Evolutionary conservation across 1,140 invertebrate genomes (phyloP).

Genomic region (Plectrocnemia conspersa): DNA sequence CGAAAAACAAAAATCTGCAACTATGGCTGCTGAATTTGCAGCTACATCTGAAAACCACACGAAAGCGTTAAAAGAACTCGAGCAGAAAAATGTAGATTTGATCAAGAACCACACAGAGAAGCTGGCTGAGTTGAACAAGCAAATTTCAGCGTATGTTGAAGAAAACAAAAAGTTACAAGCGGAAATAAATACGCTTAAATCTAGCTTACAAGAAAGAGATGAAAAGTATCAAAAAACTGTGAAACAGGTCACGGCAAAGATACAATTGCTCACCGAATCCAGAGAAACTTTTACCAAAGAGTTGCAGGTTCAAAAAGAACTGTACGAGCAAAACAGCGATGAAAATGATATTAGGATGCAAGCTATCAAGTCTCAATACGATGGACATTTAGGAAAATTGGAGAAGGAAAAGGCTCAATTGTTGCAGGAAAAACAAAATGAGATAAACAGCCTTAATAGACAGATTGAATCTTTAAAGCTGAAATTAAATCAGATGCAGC

Average conservation of each 20-base stretch:
- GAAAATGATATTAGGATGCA: slow-evolving; percentile 59
- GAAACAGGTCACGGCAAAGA: slow-evolving; percentile 66
- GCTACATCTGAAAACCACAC: slow-evolving; percentile 44
- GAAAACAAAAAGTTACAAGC: slow-evolving; percentile 63
- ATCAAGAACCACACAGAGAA: slow-evolving; percentile 49
- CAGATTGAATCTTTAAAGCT: slow-evolving; percentile 71
- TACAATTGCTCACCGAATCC: slow-evolving; percentile 62
- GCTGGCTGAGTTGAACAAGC: slow-evolving; percentile 59
- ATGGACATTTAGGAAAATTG: slow-evolving; percentile 61
- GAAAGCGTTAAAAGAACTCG: slow-evolving; percentile 40
- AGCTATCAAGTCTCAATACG: slow-evolving; percentile 67
- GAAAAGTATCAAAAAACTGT: slow-evolving; percentile 68
- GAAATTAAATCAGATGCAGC: slow-evolving; percentile 68
- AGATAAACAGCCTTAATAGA: slow-evolving; percentile 57
- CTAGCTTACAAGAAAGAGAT: slow-evolving; percentile 60
- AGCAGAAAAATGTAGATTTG: slow-evolving; percentile 41
- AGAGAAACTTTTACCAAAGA: slow-evolving; percentile 59
- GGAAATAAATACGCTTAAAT: slow-evolving; percentile 66
- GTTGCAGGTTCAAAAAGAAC: slow-evolving; percentile 56
- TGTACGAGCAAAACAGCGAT: slow-evolving; percentile 48
- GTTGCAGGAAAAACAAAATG: slow-evolving; percentile 58
- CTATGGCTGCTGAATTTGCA: slow-evolving; percentile 42
- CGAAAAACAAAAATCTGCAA: slow-evolving; percentile 54
- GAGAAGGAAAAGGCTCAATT: slow-evolving; percentile 73
- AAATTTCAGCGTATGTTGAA: slow-evolving; percentile 54